Conservation (phyloP, 2,113 vertebrate species). For the Apistogramma diplotaenia region DNA sequence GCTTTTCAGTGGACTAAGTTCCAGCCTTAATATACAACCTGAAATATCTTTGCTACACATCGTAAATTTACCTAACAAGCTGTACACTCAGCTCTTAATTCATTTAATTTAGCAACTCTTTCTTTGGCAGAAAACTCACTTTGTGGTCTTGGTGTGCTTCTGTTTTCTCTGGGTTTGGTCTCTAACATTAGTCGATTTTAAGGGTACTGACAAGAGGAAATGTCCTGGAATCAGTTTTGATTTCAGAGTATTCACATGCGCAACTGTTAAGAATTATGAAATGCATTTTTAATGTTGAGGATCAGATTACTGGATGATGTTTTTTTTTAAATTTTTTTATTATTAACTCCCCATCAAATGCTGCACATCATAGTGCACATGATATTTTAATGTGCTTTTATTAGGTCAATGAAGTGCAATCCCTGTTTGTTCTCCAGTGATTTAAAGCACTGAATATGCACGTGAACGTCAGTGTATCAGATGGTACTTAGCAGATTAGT, state of each 20-base stretch:
- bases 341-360: background rate
- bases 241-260: slow-evolving; percentile 52
- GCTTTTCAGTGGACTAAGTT: background rate
- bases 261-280: background rate
- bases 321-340: background rate
- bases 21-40: background rate
- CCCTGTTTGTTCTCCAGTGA: slow-evolving; percentile 10
- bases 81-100: background rate
- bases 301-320: background rate
- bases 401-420: background rate
- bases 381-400: background rate
- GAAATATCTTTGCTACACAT: background rate
- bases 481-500: slow-evolving; percentile 47
- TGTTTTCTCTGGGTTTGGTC: slow-evolving; percentile 66
- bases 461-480: slow-evolving; percentile 27
- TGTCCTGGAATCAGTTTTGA: slow-evolving; percentile 68
- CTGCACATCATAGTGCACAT: background rate
- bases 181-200: slow-evolving; percentile 62
- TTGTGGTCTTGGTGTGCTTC: slow-evolving; percentile 49
- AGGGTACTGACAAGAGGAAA: slow-evolving; percentile 63
- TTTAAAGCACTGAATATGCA: background rate
- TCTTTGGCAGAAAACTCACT: slow-evolving; percentile 6
- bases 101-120: background rate
- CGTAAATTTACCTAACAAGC: background rate
- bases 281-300: background rate